Conservation (phyloP, 2,888 invertebrate genomes). For the Scaptomyza flava region DNA sequence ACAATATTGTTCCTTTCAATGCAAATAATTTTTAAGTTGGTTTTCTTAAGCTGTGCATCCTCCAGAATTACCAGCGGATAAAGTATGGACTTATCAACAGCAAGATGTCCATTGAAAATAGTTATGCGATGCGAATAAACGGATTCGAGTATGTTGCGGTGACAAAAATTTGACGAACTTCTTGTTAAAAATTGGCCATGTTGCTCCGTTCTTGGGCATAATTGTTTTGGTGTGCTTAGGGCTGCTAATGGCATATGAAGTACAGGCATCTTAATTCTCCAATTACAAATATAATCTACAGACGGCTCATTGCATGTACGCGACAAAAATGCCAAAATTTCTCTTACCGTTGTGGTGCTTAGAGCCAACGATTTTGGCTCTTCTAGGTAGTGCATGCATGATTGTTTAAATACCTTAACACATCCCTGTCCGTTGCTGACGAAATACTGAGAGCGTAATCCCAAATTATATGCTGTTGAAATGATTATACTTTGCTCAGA, state of each 20-base stretch:
- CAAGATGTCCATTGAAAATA: slow-evolving; percentile 36
- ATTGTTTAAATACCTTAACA: slow-evolving; percentile 57
- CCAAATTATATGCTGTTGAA: slow-evolving; percentile 28
- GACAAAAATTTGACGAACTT: neutral
- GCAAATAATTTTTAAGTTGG: slow-evolving; percentile 44
- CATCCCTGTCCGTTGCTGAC: slow-evolving; percentile 33
- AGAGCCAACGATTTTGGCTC: slow-evolving; percentile 48
- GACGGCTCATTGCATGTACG: slow-evolving; percentile 11
- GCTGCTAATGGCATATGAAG: slow-evolving; percentile 12
- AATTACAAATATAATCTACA: slow-evolving; percentile 3
- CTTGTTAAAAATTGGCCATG: slow-evolving; percentile 10
- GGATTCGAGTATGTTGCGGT: slow-evolving; percentile 24
- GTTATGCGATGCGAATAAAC: slow-evolving; percentile 48
- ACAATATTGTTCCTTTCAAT: slow-evolving; percentile 53
- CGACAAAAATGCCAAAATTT: slow-evolving; percentile 36
- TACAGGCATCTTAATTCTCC: slow-evolving; percentile 8
- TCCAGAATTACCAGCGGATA: slow-evolving; percentile 53
- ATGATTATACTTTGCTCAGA: slow-evolving; percentile 34
- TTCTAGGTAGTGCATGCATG: slow-evolving; percentile 57
- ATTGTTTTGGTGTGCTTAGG: neutral
- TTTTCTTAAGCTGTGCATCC: slow-evolving; percentile 36
- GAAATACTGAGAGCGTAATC: slow-evolving; percentile 44
- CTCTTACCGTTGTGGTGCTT: slow-evolving; percentile 10
- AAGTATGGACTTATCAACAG: slow-evolving; percentile 48
- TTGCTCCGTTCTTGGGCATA: slow-evolving; percentile 4